Evolutionary conservation across 2,113 vertebrate genomes (phyloP).

Genomic region (Brachyhypopomus gauderio): DNA sequence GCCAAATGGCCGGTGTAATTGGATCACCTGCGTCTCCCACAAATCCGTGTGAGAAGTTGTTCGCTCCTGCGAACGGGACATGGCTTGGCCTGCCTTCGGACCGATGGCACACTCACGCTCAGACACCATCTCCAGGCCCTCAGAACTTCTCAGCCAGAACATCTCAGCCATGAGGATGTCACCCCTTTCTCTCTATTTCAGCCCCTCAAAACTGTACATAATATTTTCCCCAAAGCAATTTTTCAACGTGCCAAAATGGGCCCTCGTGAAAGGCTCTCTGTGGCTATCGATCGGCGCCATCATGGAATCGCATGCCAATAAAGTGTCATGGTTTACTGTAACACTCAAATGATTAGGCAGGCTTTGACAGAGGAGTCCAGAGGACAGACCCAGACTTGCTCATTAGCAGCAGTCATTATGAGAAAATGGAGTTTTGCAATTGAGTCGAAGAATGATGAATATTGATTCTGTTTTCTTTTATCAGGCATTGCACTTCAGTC

Average conservation of each 20-base stretch:
- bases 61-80: background rate
- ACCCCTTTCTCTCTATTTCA: background rate
- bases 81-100: too few relatives aligned
- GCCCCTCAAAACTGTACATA: conserved; percentile 35
- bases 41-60: conserved; percentile 5
- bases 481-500: conserved; percentile 62
- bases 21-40: conserved; percentile 40
- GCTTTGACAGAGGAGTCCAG: conserved; percentile 59
- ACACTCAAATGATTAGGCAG: conserved; percentile 75
- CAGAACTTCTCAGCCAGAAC: too few relatives aligned
- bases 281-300: conserved; percentile 71
- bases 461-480: conserved; percentile 71
- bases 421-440: conserved; percentile 75
- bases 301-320: conserved; percentile 76
- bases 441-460: conserved; percentile 71
- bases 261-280: conserved; percentile 65
- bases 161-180: too few relatives aligned
- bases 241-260: conserved; percentile 70
- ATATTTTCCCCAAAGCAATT: conserved; percentile 53
- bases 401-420: conserved; percentile 75
- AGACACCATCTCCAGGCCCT: too few relatives aligned
- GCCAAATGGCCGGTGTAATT: conserved; percentile 25
- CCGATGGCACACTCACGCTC: too few relatives aligned
- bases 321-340: conserved; percentile 75
- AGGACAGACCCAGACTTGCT: conserved; percentile 62